Percentiles rank a stretch among this genome's conserved stretches.
phyloP scores from a whole-genome alignment of 2,113 vertebrate genomes.

The Lepus europaeus region DNA sequence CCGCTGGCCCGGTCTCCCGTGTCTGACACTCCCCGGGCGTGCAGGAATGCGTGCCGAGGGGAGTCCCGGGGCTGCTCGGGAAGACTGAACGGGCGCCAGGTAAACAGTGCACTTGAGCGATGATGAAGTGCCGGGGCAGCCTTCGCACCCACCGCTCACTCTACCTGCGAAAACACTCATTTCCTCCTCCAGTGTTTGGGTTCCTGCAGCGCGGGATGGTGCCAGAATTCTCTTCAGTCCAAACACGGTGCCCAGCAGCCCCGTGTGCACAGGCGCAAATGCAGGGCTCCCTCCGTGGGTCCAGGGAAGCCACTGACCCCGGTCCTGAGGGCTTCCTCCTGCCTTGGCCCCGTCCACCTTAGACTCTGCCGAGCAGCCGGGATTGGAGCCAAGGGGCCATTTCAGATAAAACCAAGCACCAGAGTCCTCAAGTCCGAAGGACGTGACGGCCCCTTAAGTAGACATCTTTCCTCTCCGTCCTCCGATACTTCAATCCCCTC shows the following conservation, averaged over 20 bases:
- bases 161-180: slow-evolving; percentile 69
- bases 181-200: slow-evolving; percentile 71
- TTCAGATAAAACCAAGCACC: not conserved
- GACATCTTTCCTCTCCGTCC: not conserved
- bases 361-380: not conserved
- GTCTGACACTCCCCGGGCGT: not conserved
- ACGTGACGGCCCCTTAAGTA: not conserved
- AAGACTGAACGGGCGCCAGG: slow-evolving; percentile 20
- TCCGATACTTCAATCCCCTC: not conserved
- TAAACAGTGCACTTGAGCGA: slow-evolving; percentile 49
- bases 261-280: not conserved
- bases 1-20: slow-evolving; percentile 53
- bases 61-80: not conserved
- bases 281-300: not conserved
- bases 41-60: not conserved
- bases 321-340: not conserved
- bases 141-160: slow-evolving; percentile 43
- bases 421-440: not conserved
- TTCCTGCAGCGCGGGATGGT: not conserved
- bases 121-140: slow-evolving; percentile 64
- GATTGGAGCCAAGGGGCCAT: not conserved
- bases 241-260: slow-evolving; percentile 41
- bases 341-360: not conserved
- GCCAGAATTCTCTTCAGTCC: slow-evolving; percentile 64
- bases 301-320: not conserved